These are phyloP conservation scores for Chironomus tepperi DNA, from an alignment of 1,140 invertebrate species.

Conservation along the genomic window DNA sequence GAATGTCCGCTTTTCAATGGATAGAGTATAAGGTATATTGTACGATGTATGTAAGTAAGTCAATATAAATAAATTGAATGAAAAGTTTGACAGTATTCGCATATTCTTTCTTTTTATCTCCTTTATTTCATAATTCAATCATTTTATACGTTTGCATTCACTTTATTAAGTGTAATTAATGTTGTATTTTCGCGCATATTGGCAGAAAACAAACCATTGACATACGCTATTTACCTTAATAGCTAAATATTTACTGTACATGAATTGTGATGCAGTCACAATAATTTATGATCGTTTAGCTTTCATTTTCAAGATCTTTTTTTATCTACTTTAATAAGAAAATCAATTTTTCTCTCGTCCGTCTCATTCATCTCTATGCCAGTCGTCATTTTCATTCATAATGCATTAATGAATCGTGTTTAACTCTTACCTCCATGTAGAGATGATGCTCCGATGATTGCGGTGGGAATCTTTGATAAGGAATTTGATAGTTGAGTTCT, in stretches of 20 bases:
- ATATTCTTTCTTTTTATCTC: not conserved
- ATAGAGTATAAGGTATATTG: not conserved
- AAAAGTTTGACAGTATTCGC: not conserved
- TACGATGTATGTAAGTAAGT: no score
- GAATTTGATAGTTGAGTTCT: no score
- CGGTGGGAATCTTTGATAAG: no score
- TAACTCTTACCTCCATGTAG: no score
- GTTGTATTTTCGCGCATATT: not conserved
- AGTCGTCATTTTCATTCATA: not conserved
- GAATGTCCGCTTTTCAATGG: not conserved
- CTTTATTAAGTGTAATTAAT: not conserved
- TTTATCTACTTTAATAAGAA: not conserved
- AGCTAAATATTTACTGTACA: no score
- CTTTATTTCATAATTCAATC: not conserved
- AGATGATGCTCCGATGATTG: no score
- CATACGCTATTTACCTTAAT: not conserved
- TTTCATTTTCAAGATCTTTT: constrained; percentile 9
- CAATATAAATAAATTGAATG: not conserved
- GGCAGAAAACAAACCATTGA: not conserved
- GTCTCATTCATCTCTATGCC: no score
- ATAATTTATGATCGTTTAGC: constrained; percentile 20
- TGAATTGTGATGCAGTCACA: not conserved
- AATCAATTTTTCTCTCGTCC: not conserved
- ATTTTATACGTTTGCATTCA: not conserved
- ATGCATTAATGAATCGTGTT: not conserved